A percentile compares a stretch with the other conserved stretches of the same genome.
Conservation (phyloP, 2,113 vertebrate genomes). For the Etheostoma cragini region DNA sequence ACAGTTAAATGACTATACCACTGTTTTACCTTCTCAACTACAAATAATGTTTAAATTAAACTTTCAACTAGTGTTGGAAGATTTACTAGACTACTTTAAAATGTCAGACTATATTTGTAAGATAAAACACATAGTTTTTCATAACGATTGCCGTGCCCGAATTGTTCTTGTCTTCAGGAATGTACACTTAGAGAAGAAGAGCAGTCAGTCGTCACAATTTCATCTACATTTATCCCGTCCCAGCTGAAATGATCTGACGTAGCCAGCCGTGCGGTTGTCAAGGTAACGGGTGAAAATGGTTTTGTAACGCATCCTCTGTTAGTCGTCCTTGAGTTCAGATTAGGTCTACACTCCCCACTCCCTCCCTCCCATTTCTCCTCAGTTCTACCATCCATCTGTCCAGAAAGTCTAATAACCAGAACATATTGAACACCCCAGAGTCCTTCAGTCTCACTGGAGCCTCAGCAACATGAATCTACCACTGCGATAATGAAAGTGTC, state of each 20-base stretch:
- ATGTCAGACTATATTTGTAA: neutral
- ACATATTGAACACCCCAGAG: conserved; percentile 12
- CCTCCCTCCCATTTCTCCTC: neutral
- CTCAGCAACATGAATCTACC: neutral
- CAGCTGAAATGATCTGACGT: conserved; percentile 39
- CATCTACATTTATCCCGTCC: conserved; percentile 1
- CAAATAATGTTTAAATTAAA: neutral
- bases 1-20: neutral
- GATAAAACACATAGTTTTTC: neutral
- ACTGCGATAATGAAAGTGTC: neutral
- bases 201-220: neutral
- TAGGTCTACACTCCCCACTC: conserved; percentile 15
- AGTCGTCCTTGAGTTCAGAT: conserved; percentile 51
- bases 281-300: conserved; percentile 57
- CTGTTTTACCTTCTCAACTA: neutral
- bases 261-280: conserved; percentile 47
- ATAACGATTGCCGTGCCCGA: neutral
- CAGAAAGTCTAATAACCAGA: conserved; percentile 41
- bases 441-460: conserved; percentile 1
- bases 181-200: neutral
- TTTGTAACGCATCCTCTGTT: conserved; percentile 47
- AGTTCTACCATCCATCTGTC: conserved; percentile 37
- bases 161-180: neutral
- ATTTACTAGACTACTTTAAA: neutral
- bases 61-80: neutral